A percentile compares a stretch with the other conserved stretches of the same genome.
These are phyloP conservation scores for Cheilinus undulatus DNA, from an alignment of 2,113 vertebrate genomes.

Conservation along the genomic window DNA sequence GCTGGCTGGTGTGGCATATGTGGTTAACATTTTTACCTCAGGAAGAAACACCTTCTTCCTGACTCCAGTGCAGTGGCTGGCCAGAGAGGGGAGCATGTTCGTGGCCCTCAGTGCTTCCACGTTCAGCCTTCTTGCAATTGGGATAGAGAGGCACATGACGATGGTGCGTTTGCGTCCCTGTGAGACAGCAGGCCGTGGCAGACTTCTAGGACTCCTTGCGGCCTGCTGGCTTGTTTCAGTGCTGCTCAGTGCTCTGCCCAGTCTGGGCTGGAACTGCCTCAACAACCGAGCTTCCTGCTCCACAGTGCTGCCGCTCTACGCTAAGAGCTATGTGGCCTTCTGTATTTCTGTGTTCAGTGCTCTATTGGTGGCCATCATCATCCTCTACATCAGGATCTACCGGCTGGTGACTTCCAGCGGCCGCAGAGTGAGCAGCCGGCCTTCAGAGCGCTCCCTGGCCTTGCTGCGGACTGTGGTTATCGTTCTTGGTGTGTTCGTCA, in stretches of 20 bases:
- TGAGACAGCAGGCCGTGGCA: conserved; percentile 77
- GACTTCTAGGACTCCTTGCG: conserved; percentile 79
- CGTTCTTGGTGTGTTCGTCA: conserved; percentile 83
- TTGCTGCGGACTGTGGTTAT: conserved; percentile 84
- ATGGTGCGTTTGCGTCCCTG: conserved; percentile 84
- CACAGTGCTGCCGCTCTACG: conserved; percentile 84
- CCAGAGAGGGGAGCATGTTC: conserved; percentile 86
- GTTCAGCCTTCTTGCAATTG: conserved; percentile 85
- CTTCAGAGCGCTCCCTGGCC: conserved; percentile 82
- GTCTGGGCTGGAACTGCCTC: conserved; percentile 86
- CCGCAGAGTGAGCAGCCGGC: conserved; percentile 80
- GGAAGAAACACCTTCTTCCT: conserved; percentile 80
- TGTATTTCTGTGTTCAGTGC: conserved; percentile 84
- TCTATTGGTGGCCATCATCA: conserved; percentile 82
- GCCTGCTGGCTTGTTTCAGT: conserved; percentile 85
- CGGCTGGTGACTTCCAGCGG: conserved; percentile 84
- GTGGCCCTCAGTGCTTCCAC: conserved; percentile 85
- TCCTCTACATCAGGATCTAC: conserved; percentile 86
- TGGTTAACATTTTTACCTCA: conserved; percentile 84
- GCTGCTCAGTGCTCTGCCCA: conserved; percentile 82
- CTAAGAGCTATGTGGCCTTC: conserved; percentile 85
- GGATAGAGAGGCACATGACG: conserved; percentile 85
- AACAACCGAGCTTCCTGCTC: conserved; percentile 75
- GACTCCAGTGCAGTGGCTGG: conserved; percentile 81
- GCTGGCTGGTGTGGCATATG: conserved; percentile 84